Percentiles rank a stretch among this genome's conserved stretches.
These are phyloP conservation scores for Drosophila persimilis DNA, from an alignment of 1,140 invertebrate species.

Conservation along the genomic window DNA sequence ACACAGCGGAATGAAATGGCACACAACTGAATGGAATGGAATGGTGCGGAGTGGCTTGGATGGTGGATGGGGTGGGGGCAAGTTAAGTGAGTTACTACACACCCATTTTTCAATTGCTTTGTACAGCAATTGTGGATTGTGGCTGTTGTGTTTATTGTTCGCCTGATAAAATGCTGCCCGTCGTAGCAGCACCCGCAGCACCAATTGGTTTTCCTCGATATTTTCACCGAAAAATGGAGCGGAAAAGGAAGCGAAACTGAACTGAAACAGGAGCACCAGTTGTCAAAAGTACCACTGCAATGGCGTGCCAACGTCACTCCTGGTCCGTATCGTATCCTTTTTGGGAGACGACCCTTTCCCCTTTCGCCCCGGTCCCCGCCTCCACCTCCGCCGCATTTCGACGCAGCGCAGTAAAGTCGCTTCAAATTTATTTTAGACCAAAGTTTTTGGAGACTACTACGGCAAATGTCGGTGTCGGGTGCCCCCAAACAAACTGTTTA, in stretches of 20 bases:
- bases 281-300: slow-evolving; percentile 40
- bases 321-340: slow-evolving; percentile 1
- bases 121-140: slow-evolving; percentile 27
- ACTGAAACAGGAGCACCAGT: slow-evolving; percentile 7
- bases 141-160: slow-evolving; percentile 56
- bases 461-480: too few species aligned
- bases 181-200: background rate
- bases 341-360: background rate
- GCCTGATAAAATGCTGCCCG: slow-evolving; percentile 47
- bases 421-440: slow-evolving; percentile 52
- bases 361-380: background rate
- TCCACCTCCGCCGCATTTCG: slow-evolving; percentile 1
- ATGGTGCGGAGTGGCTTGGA: background rate
- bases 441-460: slow-evolving; percentile 25
- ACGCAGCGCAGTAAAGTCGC: slow-evolving; percentile 49
- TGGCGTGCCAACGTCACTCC: slow-evolving; percentile 27
- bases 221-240: background rate
- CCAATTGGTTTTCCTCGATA: too few species aligned
- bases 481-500: slow-evolving; percentile 30
- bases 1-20: background rate
- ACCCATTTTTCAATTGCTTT: slow-evolving; percentile 62
- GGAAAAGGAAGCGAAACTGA: slow-evolving; percentile 1
- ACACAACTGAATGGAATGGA: background rate
- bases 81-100: slow-evolving; percentile 33
- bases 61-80: background rate